Evolutionary conservation across 2,888 invertebrate genomes (phyloP).

Genomic region (Conops quadrifasciatus): DNA sequence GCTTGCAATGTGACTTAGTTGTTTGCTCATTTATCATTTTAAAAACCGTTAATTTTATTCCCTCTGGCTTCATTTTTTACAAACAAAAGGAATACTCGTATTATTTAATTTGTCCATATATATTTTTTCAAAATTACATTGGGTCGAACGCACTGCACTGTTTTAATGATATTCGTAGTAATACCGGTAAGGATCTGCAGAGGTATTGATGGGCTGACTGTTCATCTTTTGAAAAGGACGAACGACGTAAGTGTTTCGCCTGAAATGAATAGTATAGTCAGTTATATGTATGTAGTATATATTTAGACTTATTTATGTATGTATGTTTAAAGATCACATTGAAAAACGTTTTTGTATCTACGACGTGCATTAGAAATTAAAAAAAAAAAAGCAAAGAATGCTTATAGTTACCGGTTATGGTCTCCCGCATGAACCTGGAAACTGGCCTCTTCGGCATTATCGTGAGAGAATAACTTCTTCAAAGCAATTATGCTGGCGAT

Average conservation of each 20-base stretch:
- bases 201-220: constrained; percentile 51
- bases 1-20: too few relatives aligned
- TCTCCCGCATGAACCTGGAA: constrained; percentile 76
- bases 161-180: constrained; percentile 67
- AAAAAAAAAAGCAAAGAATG: not conserved
- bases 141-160: not conserved
- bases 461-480: constrained; percentile 77
- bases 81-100: too few relatives aligned
- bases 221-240: constrained; percentile 68
- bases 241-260: constrained; percentile 72
- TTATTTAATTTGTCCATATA: too few relatives aligned
- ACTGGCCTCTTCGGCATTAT: constrained; percentile 71
- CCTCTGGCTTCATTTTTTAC: too few relatives aligned
- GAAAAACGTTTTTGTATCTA: too few relatives aligned
- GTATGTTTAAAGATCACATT: not conserved
- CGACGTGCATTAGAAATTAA: too few relatives aligned
- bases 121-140: too few relatives aligned
- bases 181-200: constrained; percentile 71
- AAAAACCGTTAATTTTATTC: too few relatives aligned
- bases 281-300: not conserved
- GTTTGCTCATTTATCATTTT: too few relatives aligned
- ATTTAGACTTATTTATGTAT: not conserved
- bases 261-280: constrained; percentile 49
- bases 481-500: constrained; percentile 77
- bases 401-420: constrained; percentile 68